Conservation (phyloP, 2,888 invertebrate species). For the Suillia variegata region DNA sequence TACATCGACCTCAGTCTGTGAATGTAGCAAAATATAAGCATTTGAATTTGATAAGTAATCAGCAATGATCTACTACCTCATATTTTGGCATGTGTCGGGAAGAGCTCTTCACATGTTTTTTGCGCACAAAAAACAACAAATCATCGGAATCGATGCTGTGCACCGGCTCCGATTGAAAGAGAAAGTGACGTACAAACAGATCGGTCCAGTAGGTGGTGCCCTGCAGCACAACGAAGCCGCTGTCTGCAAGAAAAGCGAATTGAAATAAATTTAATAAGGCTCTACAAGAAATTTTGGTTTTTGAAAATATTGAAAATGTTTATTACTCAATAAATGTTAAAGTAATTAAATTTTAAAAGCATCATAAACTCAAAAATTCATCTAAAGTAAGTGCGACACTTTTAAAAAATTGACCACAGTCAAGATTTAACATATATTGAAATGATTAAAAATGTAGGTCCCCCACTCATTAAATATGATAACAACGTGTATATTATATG, state of each 20-base stretch:
- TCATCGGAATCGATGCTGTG: slow-evolving; percentile 89
- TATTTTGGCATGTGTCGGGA: slow-evolving; percentile 88
- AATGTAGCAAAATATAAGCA: neutral
- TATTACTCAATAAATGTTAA: no score
- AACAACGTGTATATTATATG: no score
- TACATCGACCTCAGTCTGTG: slow-evolving; percentile 92
- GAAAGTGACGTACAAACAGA: slow-evolving; percentile 90
- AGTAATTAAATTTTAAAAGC: no score
- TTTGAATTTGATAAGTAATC: no score
- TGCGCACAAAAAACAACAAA: slow-evolving; percentile 93
- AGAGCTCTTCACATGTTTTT: slow-evolving; percentile 86
- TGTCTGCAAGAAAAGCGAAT: slow-evolving; percentile 69
- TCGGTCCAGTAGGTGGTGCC: slow-evolving; percentile 96
- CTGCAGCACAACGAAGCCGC: slow-evolving; percentile 89
- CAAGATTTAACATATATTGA: no score
- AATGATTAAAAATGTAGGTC: no score
- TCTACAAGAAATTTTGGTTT: no score
- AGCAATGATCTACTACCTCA: slow-evolving; percentile 66
- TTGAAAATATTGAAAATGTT: no score
- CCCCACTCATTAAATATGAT: no score
- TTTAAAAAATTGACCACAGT: no score
- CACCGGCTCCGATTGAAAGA: slow-evolving; percentile 82
- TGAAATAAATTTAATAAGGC: neutral
- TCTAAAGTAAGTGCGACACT: no score
- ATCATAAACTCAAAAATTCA: no score